Evolutionary conservation across 2,888 invertebrate species (phyloP), one percentile per base, ranked within the genome.

Genomic region (Aleiodes alternator): DNA sequence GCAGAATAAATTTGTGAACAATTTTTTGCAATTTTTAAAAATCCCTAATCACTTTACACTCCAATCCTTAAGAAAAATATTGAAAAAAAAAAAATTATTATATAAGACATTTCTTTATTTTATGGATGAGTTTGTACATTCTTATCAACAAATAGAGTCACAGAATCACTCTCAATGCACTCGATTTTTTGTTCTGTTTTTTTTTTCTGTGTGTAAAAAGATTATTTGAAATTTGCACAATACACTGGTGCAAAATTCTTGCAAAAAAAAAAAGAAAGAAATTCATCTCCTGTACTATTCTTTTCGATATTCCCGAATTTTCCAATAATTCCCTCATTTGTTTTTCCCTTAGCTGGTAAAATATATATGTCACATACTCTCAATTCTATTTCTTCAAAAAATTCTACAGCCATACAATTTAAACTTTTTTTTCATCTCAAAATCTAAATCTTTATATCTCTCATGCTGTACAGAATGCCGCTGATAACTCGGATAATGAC

Each of bases 121-220:
- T 82, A 84, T 82, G 80, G 84, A 86, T 86, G 83, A 83, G 84
- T 86, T 85, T 86, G 85, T 86, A 86, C 85, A 86, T 80, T 84
- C 69, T 73, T 81, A 82, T 85, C 82, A 83, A 86, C 84, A 85
- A 83, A 82, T 84, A 82, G 82, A 80, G 82, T 82, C 80, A 82
- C 79, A 80, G 78, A 82, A 75, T 70, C 75, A 75, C 73, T 76
- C 66, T 82, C 79, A 78, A 81, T 81, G 68, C 79, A 81, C 75
- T 82, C 76, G 69, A 68, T 73, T 72, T 75, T 76, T 69, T 59
- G 34, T 48, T 38, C 43, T 38, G 48, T 66, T 23, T 23, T 23
- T 23, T 23, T 23, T 23, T 14, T 66, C 73, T 68, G 69, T 69
- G 73, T 76, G 77, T 74, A 56, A 74, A 77, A 69, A 76, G 78